A percentile compares a stretch with the other conserved stretches of the same genome.
phyloP scores from a whole-genome alignment of 2,888 invertebrate species.

The Sicus ferrugineus region DNA sequence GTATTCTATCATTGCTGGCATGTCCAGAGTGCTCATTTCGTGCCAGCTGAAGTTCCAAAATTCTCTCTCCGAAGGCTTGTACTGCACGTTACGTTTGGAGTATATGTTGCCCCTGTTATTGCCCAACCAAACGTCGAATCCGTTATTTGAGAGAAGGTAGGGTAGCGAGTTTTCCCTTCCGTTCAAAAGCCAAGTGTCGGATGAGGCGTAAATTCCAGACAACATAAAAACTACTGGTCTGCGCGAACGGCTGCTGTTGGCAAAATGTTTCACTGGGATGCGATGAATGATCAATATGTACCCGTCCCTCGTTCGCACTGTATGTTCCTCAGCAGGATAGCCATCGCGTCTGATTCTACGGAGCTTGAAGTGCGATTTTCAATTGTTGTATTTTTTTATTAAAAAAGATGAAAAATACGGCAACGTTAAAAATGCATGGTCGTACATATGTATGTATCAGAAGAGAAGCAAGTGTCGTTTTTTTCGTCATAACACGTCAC shows the following conservation, averaged over 20 bases:
- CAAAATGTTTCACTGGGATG: slow-evolving; percentile 53
- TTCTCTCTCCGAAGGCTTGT: slow-evolving; percentile 63
- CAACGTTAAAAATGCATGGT: background rate
- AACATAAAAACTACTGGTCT: slow-evolving; percentile 59
- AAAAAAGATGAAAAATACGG: background rate
- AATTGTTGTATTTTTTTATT: background rate
- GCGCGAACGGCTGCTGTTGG: slow-evolving; percentile 42
- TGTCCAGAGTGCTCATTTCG: slow-evolving; percentile 60
- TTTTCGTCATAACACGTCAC: background rate
- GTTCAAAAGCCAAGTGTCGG: slow-evolving; percentile 61
- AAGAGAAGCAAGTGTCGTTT: background rate
- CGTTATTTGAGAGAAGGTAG: slow-evolving; percentile 58
- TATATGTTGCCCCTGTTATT: slow-evolving; percentile 61
- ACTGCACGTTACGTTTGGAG: slow-evolving; percentile 55
- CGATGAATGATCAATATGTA: slow-evolving; percentile 59
- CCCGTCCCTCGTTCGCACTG: slow-evolving; percentile 66
- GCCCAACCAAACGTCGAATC: slow-evolving; percentile 62
- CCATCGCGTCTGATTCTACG: slow-evolving; percentile 60
- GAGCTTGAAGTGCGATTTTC: slow-evolving; percentile 49
- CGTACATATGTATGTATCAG: background rate
- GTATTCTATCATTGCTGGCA: slow-evolving; percentile 61
- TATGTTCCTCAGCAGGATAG: slow-evolving; percentile 68
- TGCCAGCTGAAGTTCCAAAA: slow-evolving; percentile 64
- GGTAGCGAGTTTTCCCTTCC: slow-evolving; percentile 61
- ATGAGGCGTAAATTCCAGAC: slow-evolving; percentile 60